Base-by-base conservation (phyloP, 1,140 invertebrate genomes). In the Lutraria rhynchaena region DNA sequence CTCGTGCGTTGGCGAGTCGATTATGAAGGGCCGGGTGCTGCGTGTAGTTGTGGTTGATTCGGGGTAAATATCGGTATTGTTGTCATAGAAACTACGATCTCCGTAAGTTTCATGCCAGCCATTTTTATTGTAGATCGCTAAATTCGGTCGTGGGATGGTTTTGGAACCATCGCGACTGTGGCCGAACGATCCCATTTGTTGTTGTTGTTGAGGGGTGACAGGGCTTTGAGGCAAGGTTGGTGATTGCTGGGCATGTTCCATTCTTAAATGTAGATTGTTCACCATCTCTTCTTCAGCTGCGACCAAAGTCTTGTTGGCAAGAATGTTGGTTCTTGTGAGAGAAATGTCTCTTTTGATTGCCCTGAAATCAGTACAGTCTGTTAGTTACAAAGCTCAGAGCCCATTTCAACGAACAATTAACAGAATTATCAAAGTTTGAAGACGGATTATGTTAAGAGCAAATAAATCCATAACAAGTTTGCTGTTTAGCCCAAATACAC, bases 11-110 rank as follows among this genome's bases (percentile, higher is more conserved):
- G 35, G 35, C 1, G 63, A 31, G 17, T 80, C 76, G 3, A 70
- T 44, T 22, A 80, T 58, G 37, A 80, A 80, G 9, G 76, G 76
- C 11, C 76, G 53, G 13, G 76, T 80, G 41, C 76, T 80, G 11
- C 76, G 49, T 7, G 65, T 80, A 15, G 76, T 80, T 0, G 76
- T 70, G 22, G n/a, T 80, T n/a, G 76, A 80, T 35, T 80, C 76
- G 0, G 63, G 76, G 41, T 80, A 80, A n/a, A 75, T 75, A 69
- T 70, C 76, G 1, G 63, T 60, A 7, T 44, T 55, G 65, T 80
- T 80, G 76, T 80, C 76, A 60, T 80, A 80, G 65, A 80, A 58
- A 80, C 76, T 80, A 11, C 65, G 27, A 29, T 80, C 76, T 24
- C 46, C 53, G 41, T 37, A 80, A 2, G 61, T 29, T 35, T 67